Base-by-base conservation (phyloP, 2,113 vertebrate genomes). In the Nerophis ophidion region DNA sequence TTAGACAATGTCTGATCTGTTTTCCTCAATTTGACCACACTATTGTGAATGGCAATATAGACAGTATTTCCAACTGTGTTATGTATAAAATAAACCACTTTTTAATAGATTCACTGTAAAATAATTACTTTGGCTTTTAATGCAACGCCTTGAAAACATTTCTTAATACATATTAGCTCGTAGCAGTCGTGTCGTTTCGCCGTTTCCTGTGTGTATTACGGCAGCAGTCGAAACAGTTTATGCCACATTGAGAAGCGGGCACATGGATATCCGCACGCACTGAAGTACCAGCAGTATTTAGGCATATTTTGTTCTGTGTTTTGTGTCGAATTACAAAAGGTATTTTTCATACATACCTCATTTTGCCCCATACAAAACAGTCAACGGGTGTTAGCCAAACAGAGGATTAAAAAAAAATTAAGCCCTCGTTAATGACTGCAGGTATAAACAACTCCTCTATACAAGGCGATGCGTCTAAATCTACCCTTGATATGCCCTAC, bases 141-240 rank as follows among this genome's bases (percentile, higher is more conserved):
- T 34, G 33, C 1, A 42, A n/a, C 7, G 0, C 14, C 1, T 5
- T 35, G 50, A 34, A 5, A 12, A 16, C 3, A 19, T 17, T 44
- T 0, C 0, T 1, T 4, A 4, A 7, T 61, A n/a, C n/a, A 16
- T 1, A 16, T 1, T 9, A 19, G 3, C 6, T 65, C 0, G 17
- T 4, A 45, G 2, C 33, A 59, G 4, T 17, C 4, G n/a, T 11
- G n/a, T 11, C 26, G 54, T 61, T 48, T 15, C 60, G 54, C 57
- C n/a, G 45, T 46, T 0, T 40, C 40, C 53, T 72, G 47, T 40
- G 26, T 60, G 65, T 4, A 55, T 70, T 47, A 50, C 5, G 57
- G 65, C 65, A 72, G 64, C 76, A 78, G 77, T 82, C 74, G 71
- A 74, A 61, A 61, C 63, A 70, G 49, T 63, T 45, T 9, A 61